phyloP scores from a whole-genome alignment of 30 jellyfish, hydroid and myxozoan genomes.

The Nemopilema nomurai region DNA sequence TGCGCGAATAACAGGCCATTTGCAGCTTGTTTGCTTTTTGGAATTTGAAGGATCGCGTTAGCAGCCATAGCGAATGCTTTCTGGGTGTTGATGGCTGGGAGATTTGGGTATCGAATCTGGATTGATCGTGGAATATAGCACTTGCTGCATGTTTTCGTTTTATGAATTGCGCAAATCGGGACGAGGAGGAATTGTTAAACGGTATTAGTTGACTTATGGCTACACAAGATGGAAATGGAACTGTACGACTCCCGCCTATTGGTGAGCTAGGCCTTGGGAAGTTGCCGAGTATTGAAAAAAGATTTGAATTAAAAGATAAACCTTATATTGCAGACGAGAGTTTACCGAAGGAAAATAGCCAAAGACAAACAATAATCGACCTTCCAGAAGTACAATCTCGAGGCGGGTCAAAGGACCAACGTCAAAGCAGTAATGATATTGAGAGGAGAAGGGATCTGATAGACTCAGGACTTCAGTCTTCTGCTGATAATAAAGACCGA shows the following conservation, averaged over 20 bases:
- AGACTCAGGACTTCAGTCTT: conserved; percentile 4
- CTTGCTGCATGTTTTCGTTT: neutral
- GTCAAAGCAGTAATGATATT: neutral
- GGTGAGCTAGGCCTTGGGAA: conserved; percentile 40
- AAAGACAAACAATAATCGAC: neutral
- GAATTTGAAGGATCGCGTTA: neutral
- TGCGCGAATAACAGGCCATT: neutral
- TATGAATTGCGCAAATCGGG: neutral
- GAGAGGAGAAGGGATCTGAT: neutral
- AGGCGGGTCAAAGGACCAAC: neutral
- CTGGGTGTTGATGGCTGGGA: no score
- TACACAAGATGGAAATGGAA: conserved; percentile 11
- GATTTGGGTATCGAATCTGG: no score
- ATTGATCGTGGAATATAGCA: neutral
- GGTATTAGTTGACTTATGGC: conserved; percentile 1
- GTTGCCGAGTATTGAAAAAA: neutral
- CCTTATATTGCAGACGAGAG: neutral
- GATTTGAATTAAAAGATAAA: neutral
- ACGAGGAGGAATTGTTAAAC: neutral
- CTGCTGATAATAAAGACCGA: neutral
- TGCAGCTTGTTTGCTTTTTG: neutral
- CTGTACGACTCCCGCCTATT: conserved; percentile 54
- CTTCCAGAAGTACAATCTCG: neutral
- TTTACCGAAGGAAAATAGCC: neutral
- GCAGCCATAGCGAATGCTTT: neutral